Percentiles rank a stretch among this genome's conserved stretches.
These are phyloP conservation scores for Dromaius novaehollandiae DNA, from an alignment of 2,113 vertebrate genomes.

Conservation along the genomic window DNA sequence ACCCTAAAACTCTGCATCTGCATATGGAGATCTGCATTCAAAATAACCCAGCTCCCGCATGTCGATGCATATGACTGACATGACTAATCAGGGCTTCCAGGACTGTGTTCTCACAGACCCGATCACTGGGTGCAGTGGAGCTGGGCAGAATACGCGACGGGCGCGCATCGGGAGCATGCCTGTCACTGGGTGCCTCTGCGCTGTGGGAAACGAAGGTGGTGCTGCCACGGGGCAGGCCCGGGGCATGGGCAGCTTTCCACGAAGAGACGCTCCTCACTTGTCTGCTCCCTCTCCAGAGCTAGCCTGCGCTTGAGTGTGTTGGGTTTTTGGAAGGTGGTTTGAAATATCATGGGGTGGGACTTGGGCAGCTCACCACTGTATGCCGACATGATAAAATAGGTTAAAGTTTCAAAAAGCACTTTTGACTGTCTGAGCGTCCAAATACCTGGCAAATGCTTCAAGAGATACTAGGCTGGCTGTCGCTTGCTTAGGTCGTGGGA, in stretches of 20 bases:
- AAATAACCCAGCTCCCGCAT: neutral
- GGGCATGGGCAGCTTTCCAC: neutral
- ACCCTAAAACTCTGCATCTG: neutral
- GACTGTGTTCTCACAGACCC: neutral
- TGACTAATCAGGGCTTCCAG: neutral
- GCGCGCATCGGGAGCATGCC: accelerated
- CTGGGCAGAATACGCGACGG: neutral
- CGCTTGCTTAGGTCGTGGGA: neutral
- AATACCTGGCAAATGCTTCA: neutral
- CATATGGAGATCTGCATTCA: neutral
- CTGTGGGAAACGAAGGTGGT: neutral
- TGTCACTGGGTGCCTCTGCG: neutral
- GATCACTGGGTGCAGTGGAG: too few relatives aligned
- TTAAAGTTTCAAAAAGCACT: neutral
- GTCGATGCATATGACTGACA: neutral
- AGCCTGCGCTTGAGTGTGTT: accelerated
- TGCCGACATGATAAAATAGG: neutral
- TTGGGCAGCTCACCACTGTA: neutral
- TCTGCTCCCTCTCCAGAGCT: neutral
- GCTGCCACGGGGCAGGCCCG: neutral
- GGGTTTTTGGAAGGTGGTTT: neutral
- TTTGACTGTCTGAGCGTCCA: neutral
- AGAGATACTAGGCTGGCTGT: neutral
- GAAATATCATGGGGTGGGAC: neutral
- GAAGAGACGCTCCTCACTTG: neutral